phyloP scores from a whole-genome alignment of 2,888 invertebrate genomes.

The Zelleria hepariella region DNA sequence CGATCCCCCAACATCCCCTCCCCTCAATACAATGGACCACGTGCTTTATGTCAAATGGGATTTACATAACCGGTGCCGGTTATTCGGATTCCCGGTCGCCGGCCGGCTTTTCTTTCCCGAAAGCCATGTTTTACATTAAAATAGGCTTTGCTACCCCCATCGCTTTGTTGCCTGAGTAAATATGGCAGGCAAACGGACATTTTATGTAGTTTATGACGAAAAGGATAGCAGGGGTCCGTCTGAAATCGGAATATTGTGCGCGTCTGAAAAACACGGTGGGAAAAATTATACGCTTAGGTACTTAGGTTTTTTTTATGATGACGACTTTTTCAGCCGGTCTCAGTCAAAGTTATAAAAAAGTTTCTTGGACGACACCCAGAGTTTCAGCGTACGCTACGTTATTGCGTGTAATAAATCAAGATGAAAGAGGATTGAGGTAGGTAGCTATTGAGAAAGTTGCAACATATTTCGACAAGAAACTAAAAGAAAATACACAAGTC shows the following conservation, averaged over 20 bases:
- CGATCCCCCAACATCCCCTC: neutral
- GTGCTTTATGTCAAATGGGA: constrained; percentile 29
- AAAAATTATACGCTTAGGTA: neutral
- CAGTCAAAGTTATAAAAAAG: neutral
- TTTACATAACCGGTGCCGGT: constrained; percentile 27
- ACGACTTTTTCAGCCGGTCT: neutral
- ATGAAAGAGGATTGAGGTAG: neutral
- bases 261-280: neutral
- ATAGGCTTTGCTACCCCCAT: constrained; percentile 17
- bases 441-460: neutral
- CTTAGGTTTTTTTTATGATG: neutral
- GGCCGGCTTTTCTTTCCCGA: constrained; percentile 20
- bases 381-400: neutral
- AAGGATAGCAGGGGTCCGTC: no score
- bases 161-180: constrained; percentile 1
- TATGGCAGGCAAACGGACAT: no score
- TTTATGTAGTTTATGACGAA: no score
- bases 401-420: neutral
- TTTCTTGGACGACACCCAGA: neutral
- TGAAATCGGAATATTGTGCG: neutral
- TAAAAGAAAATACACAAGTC: neutral
- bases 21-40: constrained; percentile 22
- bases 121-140: constrained; percentile 8
- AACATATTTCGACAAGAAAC: neutral
- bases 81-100: constrained; percentile 38